These are phyloP conservation scores for Bubo scandiacus DNA, from an alignment of 2,113 vertebrate species.

Conservation along the genomic window DNA sequence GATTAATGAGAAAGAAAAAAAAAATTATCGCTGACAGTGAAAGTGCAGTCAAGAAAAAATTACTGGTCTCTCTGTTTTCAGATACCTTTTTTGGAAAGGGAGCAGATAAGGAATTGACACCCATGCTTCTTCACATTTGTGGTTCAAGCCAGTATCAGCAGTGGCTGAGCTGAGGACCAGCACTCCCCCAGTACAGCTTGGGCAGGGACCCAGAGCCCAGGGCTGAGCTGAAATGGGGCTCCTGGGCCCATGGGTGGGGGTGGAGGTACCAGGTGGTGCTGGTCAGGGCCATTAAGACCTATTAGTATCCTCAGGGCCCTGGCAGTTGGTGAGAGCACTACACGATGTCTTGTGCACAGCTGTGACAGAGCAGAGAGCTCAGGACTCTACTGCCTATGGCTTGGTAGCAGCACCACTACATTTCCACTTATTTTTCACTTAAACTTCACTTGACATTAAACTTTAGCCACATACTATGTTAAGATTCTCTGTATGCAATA, in stretches of 20 bases:
- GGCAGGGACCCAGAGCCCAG: background rate
- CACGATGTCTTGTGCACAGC: background rate
- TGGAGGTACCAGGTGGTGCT: background rate
- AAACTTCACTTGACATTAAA: background rate
- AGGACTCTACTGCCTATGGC: accelerated
- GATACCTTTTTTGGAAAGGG: background rate
- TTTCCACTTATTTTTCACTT: background rate
- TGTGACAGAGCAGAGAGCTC: background rate
- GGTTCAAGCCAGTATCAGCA: background rate
- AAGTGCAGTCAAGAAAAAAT: background rate
- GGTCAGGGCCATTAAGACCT: background rate
- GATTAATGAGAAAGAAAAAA: background rate
- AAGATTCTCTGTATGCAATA: background rate
- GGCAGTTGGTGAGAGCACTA: background rate
- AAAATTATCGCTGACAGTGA: background rate
- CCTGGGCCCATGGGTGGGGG: background rate
- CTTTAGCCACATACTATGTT: background rate
- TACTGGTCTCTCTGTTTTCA: background rate
- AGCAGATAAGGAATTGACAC: background rate
- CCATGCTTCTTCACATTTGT: background rate
- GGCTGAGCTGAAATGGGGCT: background rate
- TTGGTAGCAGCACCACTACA: background rate
- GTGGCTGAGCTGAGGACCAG: background rate
- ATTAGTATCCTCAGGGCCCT: background rate
- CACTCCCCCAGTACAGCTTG: background rate